Base-by-base conservation (phyloP, 2,888 invertebrate genomes). In the Rhodophaea formosa region DNA sequence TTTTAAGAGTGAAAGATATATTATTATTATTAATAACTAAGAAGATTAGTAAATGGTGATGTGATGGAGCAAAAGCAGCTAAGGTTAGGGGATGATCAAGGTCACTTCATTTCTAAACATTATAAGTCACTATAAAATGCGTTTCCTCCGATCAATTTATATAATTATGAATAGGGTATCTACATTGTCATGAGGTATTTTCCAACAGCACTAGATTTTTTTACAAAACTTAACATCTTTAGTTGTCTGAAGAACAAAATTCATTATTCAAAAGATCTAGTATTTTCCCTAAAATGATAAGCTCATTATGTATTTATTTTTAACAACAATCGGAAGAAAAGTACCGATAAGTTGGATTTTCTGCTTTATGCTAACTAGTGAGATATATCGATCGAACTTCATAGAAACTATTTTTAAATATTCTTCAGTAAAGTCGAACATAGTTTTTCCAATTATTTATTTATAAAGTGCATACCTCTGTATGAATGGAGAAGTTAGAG, bases 21-120 rank as follows among this genome's bases (percentile, higher is more conserved):
- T 65, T 62, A 68, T 63, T 61, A 60, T 60, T 55, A 59, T 61
- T 65, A 68, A 63, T 32, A 42, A 58, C 63, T 70, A 75, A 67
- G 71, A 74, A 75, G 72, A 74, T 74, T 74, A 70, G 70, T 73
- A 67, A 72, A 75, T 78, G 78, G 71, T 69, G 67, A 79, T 76
- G 79, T 71, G 71, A 81, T 81, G 81, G 74, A 80, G 84, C 84
- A 79, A 80, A 87, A 88, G 89, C 89, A 77, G 86, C 82, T 82
- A 85, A 83, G 83, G 82, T 83, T 78, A 81, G 80, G 80, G 81
- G 79, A 86, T 88, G 86, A 86, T 82, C 86, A 90, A 89, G 89
- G 89, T 85, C 89, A 90, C 89, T 90, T 90, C 84, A 82, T 84
- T 86, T 82, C 87, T 88, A 88, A 83, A 84, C 68, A 79, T 86